Conservation (phyloP, 2,888 invertebrate species). For the Pseudococcus viburni region DNA sequence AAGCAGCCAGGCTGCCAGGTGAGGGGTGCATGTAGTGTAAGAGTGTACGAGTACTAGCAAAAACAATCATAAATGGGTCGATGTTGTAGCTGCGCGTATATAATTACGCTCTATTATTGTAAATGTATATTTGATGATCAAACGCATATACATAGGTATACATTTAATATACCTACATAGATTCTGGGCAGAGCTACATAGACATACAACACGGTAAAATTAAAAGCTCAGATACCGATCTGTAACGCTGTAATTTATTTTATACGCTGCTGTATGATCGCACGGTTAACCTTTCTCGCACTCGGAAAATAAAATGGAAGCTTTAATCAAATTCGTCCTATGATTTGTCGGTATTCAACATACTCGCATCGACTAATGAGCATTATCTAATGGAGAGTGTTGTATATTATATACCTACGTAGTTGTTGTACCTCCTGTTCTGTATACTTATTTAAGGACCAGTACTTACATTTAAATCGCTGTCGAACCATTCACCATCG, state of each 20-base stretch:
- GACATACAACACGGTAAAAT: not conserved
- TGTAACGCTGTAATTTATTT: conserved; percentile 46
- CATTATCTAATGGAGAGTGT: conserved; percentile 31
- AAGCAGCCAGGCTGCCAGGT: too few relatives aligned
- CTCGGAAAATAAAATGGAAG: conserved; percentile 32
- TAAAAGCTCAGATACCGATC: conserved; percentile 49
- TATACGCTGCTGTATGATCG: conserved; percentile 5
- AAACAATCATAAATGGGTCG: conserved; percentile 52
- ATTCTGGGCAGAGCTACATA: too few relatives aligned
- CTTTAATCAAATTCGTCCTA: conserved; percentile 39
- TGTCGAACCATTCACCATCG: too few relatives aligned
- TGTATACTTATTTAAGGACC: too few relatives aligned
- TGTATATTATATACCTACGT: too few relatives aligned
- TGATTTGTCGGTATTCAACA: conserved; percentile 53
- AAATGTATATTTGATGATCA: conserved; percentile 50
- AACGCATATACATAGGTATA: not conserved
- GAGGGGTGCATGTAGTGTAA: not conserved
- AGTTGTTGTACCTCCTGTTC: too few relatives aligned
- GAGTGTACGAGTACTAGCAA: not conserved
- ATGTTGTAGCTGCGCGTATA: not conserved
- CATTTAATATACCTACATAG: too few relatives aligned
- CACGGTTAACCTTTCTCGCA: conserved; percentile 25
- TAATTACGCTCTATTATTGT: conserved; percentile 43
- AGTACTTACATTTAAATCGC: too few relatives aligned
- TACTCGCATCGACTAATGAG: conserved; percentile 42